Conservation (phyloP, 2,797 vertebrate genomes). For the Arnoldichthys spilopterus region DNA sequence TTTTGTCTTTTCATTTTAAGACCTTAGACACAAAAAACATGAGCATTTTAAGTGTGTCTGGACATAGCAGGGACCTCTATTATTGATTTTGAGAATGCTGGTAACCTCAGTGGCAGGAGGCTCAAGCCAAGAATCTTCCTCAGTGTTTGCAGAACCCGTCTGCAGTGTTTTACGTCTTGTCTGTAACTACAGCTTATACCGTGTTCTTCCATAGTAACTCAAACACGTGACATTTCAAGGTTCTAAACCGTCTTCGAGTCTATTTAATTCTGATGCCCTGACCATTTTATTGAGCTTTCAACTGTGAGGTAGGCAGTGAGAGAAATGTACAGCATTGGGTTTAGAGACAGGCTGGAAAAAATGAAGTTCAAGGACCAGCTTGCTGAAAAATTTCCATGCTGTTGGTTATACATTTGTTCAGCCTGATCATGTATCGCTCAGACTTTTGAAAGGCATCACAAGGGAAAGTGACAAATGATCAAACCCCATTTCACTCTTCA, state of each 20-base stretch:
- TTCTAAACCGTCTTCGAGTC: neutral
- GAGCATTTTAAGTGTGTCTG: slow-evolving; percentile 34
- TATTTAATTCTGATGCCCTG: neutral
- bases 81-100: slow-evolving; percentile 37
- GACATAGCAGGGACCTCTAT: slow-evolving; percentile 24
- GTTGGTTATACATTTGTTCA: neutral
- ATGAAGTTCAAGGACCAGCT: neutral
- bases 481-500: neutral
- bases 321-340: neutral
- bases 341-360: neutral
- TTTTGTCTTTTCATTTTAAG: slow-evolving; percentile 26
- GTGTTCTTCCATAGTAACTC: neutral
- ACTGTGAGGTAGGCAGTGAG: neutral
- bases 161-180: slow-evolving; percentile 31
- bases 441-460: neutral
- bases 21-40: slow-evolving; percentile 26
- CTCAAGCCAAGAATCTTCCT: slow-evolving; percentile 31
- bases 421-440: neutral
- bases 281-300: neutral
- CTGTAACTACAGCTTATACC: slow-evolving; percentile 14
- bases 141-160: slow-evolving; percentile 34
- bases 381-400: too few relatives aligned
- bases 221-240: slow-evolving; percentile 7
- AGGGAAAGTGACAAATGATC: slow-evolving; percentile 16
- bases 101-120: slow-evolving; percentile 27